Conservation (phyloP, 1,140 invertebrate genomes). For the Penaeus indicus region DNA sequence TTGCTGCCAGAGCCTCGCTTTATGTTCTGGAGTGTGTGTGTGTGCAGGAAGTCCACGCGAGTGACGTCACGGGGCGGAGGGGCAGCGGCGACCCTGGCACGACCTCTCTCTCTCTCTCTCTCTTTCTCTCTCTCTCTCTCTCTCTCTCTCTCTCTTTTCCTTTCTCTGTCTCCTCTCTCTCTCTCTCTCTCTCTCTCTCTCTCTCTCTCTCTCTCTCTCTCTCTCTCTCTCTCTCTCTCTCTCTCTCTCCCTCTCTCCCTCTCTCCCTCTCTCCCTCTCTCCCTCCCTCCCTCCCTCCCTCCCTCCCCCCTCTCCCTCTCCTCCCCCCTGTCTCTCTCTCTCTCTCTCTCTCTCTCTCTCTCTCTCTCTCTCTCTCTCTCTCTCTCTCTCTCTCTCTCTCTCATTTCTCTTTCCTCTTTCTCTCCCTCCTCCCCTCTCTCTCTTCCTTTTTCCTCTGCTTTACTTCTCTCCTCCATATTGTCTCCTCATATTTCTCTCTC, state of each 20-base stretch:
- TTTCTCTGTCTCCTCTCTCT: neutral
- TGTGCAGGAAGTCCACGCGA: too few species aligned
- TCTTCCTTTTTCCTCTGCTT: neutral
- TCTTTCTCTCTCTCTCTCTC: neutral
- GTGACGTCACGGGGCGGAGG: too few species aligned
- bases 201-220: slow-evolving; percentile 16
- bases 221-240: neutral
- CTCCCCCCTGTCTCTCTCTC: too few species aligned
- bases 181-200: neutral
- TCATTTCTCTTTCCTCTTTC: neutral
- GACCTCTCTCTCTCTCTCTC: slow-evolving; percentile 4
- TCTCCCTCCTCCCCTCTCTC: slow-evolving; percentile 21
- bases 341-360: too few species aligned
- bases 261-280: too few species aligned
- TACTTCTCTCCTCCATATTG: neutral
- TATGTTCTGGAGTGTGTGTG: too few species aligned
- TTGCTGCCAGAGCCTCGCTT: too few species aligned
- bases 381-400: too few species aligned
- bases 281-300: neutral
- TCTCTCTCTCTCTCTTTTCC: slow-evolving; percentile 5
- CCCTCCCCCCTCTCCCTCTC: neutral
- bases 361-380: neutral
- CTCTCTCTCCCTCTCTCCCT: too few species aligned
- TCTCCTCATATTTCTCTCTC: too few species aligned
- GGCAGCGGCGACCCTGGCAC: neutral